phyloP scores from a whole-genome alignment of 2,113 vertebrate species.

The Formicarius rufipectus region DNA sequence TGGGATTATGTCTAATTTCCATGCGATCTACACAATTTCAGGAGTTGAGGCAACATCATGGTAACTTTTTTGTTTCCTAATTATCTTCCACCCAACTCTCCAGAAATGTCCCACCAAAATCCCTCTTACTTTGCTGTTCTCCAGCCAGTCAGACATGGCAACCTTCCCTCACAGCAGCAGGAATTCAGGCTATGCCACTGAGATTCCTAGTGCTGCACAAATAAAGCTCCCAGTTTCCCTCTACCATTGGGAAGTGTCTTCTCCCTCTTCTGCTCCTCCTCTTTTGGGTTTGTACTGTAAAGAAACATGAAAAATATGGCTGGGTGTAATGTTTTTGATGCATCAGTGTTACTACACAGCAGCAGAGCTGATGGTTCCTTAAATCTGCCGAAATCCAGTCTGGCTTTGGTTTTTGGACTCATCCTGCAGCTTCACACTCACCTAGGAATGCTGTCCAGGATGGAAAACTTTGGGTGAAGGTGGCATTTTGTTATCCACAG shows the following conservation, averaged over 20 bases:
- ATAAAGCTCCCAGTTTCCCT: background rate
- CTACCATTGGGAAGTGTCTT: background rate
- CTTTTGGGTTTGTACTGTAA: background rate
- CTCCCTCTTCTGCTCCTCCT: background rate
- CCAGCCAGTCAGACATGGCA: background rate
- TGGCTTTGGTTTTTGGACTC: background rate
- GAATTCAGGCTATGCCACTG: background rate
- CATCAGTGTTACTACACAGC: accelerated
- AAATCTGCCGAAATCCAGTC: background rate
- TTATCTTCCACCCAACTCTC: background rate
- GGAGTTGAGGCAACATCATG: background rate
- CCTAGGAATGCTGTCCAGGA: background rate
- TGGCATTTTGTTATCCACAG: background rate
- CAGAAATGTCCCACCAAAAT: background rate
- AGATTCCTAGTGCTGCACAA: background rate
- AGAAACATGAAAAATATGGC: accelerated
- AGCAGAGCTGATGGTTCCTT: background rate
- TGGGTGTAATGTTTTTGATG: background rate
- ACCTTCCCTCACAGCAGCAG: background rate
- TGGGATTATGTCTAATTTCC: background rate
- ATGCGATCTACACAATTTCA: background rate
- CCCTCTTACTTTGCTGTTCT: background rate
- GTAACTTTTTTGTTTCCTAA: background rate
- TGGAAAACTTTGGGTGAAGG: background rate
- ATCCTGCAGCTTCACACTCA: background rate